Percentiles rank a stretch among this genome's conserved stretches.
phyloP scores from a whole-genome alignment of 2,888 invertebrate genomes.

The Phymatocera aterrima region DNA sequence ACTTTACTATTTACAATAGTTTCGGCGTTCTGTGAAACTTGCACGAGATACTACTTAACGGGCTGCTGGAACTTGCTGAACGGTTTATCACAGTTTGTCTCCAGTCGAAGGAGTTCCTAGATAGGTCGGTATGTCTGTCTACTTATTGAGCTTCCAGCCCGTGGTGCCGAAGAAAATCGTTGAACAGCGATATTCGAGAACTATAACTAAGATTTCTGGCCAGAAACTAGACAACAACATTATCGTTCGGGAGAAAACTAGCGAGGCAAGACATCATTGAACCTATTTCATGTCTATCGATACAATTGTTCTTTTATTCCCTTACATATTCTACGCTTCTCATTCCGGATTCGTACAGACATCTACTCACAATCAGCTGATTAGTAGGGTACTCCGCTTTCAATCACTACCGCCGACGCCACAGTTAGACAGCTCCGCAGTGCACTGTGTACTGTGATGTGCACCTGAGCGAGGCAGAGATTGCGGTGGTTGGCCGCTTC shows the following conservation, averaged over 20 bases:
- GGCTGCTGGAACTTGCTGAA: not conserved
- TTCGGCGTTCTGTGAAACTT: conserved; percentile 22
- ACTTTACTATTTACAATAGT: conserved; percentile 36
- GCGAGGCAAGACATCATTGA: not conserved
- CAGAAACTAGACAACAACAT: not conserved
- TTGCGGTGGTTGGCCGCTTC: conserved; percentile 18
- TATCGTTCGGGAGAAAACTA: not conserved
- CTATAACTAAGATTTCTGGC: not conserved
- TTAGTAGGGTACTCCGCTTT: not conserved
- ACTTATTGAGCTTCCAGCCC: conserved; percentile 15
- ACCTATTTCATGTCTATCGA: not conserved
- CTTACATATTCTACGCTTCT: too few relatives aligned
- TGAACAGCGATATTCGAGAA: not conserved
- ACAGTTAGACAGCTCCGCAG: not conserved
- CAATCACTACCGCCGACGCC: not conserved
- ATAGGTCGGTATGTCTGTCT: not conserved
- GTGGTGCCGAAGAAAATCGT: not conserved
- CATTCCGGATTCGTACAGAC: not conserved
- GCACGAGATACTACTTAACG: not conserved
- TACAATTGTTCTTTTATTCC: too few relatives aligned
- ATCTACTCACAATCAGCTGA: too few relatives aligned
- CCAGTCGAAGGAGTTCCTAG: conserved; percentile 35
- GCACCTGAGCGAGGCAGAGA: conserved; percentile 23
- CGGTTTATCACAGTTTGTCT: conserved; percentile 42
- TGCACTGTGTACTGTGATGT: conserved; percentile 21